Evolutionary conservation across 2,113 vertebrate genomes (phyloP).

Genomic region (Ophiodon elongatus): DNA sequence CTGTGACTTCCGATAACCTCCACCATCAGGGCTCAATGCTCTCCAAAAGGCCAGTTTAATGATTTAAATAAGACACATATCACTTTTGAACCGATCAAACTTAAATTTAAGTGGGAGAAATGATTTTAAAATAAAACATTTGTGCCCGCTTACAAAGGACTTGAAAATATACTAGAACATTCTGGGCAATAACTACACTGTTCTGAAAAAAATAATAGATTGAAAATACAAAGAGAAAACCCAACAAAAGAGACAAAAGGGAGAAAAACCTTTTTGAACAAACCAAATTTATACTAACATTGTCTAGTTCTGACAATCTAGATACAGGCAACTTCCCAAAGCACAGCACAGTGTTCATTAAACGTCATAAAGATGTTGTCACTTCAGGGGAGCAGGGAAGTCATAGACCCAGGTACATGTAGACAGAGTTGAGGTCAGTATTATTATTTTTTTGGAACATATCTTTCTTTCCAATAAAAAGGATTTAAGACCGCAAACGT

Average conservation of each 20-base stretch:
- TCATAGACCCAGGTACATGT: background rate
- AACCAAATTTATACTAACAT: background rate
- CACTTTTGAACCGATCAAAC: slow-evolving; percentile 24
- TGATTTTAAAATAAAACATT: slow-evolving; percentile 3
- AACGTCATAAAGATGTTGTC: background rate
- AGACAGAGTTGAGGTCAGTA: background rate
- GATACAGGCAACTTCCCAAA: slow-evolving; percentile 16
- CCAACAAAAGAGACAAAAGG: background rate
- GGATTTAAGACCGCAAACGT: slow-evolving; percentile 8
- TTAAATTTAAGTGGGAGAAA: background rate
- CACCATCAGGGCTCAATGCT: slow-evolving; percentile 48
- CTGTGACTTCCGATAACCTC: slow-evolving; percentile 70
- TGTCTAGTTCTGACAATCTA: background rate
- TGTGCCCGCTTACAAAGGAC: background rate
- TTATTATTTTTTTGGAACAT: background rate
- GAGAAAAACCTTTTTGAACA: slow-evolving; percentile 5
- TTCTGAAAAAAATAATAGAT: background rate
- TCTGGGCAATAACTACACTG: background rate
- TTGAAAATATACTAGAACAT: slow-evolving; percentile 2
- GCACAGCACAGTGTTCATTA: slow-evolving; percentile 14
- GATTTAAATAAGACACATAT: slow-evolving; percentile 26
- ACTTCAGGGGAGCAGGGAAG: slow-evolving; percentile 10
- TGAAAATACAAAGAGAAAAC: background rate
- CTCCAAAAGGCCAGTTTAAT: slow-evolving; percentile 49
- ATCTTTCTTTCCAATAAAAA: slow-evolving; percentile 21